A percentile compares a stretch with the other conserved stretches of the same genome.
These are phyloP conservation scores for Erythrocercus mccallii DNA, from an alignment of 2,113 vertebrate species.

Conservation along the genomic window DNA sequence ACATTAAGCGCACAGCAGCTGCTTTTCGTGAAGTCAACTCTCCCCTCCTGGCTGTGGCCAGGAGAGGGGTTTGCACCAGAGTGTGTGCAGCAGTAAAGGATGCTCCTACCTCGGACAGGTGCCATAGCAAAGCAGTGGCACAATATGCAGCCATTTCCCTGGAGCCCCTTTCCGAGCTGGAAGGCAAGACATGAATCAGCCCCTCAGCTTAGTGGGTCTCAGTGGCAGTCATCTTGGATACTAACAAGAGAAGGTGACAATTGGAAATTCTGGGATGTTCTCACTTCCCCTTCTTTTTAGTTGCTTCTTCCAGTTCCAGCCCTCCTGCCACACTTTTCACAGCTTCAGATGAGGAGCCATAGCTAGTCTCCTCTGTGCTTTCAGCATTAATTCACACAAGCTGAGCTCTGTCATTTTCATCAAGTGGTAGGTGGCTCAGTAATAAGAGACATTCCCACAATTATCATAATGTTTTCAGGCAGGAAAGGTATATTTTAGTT, in stretches of 20 bases:
- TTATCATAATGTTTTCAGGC: neutral
- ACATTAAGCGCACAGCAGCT: neutral
- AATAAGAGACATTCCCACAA: neutral
- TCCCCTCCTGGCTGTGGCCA: neutral
- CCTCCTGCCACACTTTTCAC: neutral
- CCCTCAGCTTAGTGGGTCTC: neutral
- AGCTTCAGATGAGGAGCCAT: neutral
- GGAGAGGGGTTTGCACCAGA: neutral
- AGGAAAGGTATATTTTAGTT: conserved; percentile 7
- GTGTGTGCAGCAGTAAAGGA: fast-evolving
- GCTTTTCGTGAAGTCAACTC: neutral
- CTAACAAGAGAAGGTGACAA: neutral
- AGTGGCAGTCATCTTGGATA: neutral
- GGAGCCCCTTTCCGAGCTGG: neutral
- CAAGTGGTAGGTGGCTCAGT: neutral
- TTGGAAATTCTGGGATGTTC: neutral
- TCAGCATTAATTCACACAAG: neutral
- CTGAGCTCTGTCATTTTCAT: neutral
- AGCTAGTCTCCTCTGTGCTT: neutral
- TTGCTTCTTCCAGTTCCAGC: neutral
- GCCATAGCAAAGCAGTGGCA: neutral
- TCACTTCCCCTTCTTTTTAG: neutral
- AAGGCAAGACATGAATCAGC: neutral
- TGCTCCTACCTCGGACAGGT: neutral
- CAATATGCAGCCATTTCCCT: neutral